Evolutionary conservation across 1,140 invertebrate genomes (phyloP).

Genomic region (Eueides isabella): DNA sequence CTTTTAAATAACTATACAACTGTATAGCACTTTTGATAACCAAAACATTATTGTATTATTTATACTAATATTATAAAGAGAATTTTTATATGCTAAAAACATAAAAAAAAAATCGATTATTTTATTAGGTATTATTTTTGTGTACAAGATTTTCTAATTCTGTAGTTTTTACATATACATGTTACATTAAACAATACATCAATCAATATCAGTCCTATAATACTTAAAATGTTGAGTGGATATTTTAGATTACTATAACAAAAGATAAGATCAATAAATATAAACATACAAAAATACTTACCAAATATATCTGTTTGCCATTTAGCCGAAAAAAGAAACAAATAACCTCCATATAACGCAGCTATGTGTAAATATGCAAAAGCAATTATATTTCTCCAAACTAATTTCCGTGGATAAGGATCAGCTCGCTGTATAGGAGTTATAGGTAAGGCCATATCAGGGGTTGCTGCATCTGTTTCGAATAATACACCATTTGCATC

Average conservation of each 20-base stretch:
- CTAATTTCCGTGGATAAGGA: slow-evolving; percentile 85
- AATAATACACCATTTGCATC: slow-evolving; percentile 85
- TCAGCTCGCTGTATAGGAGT: slow-evolving; percentile 74
- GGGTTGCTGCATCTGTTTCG: slow-evolving; percentile 84
- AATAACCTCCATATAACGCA: slow-evolving; percentile 92
- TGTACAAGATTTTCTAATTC: no score
- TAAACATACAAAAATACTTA: slow-evolving; percentile 81
- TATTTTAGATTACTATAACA: slow-evolving; percentile 1
- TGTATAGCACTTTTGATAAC: no score
- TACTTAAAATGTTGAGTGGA: not conserved
- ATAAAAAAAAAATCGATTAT: no score
- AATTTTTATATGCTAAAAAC: no score
- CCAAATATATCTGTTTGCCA: slow-evolving; percentile 89
- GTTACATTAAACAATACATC: not conserved
- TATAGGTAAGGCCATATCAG: slow-evolving; percentile 77
- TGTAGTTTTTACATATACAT: no score
- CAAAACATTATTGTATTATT: no score
- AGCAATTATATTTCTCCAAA: slow-evolving; percentile 96
- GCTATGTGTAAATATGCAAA: slow-evolving; percentile 93
- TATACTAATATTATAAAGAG: no score
- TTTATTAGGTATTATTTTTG: no score
- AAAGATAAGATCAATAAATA: not conserved
- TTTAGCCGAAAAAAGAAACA: slow-evolving; percentile 91
- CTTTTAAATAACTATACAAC: no score
- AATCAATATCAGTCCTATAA: not conserved